Evolutionary conservation across 2,888 invertebrate genomes (phyloP).

Genomic region (Meloe dianella): DNA sequence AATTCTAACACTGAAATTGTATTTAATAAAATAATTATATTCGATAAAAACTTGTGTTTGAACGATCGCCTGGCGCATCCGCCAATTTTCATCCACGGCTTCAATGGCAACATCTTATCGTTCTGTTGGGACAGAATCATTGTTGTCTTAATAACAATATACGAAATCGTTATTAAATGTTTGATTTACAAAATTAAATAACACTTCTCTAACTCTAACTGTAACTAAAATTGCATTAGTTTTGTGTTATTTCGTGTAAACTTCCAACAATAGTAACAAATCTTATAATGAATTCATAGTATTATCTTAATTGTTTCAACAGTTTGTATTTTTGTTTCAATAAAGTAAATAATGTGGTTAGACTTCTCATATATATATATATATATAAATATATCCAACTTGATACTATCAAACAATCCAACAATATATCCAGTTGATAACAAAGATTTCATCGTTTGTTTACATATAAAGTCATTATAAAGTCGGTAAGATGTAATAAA

Average conservation of each 20-base stretch:
- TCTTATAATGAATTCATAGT: conserved; percentile 5
- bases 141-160: neutral
- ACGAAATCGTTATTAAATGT: neutral
- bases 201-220: no score
- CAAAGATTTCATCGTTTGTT: conserved; percentile 41
- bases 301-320: conserved; percentile 30
- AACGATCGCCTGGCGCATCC: neutral
- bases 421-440: conserved; percentile 40
- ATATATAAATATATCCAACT: no score
- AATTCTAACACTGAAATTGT: neutral
- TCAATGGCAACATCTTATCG: neutral
- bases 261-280: conserved; percentile 3
- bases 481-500: conserved; percentile 52
- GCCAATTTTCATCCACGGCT: neutral
- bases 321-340: conserved; percentile 34
- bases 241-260: neutral
- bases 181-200: neutral
- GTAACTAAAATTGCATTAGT: neutral
- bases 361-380: neutral
- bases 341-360: conserved; percentile 16
- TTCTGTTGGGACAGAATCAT: neutral
- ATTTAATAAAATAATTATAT: neutral
- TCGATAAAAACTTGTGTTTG: neutral
- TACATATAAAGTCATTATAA: conserved; percentile 51
- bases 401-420: conserved; percentile 21